A percentile compares a stretch with the other conserved stretches of the same genome.
These are phyloP conservation scores for Hymenopus coronatus DNA, from an alignment of 2,888 invertebrate species.

Conservation along the genomic window DNA sequence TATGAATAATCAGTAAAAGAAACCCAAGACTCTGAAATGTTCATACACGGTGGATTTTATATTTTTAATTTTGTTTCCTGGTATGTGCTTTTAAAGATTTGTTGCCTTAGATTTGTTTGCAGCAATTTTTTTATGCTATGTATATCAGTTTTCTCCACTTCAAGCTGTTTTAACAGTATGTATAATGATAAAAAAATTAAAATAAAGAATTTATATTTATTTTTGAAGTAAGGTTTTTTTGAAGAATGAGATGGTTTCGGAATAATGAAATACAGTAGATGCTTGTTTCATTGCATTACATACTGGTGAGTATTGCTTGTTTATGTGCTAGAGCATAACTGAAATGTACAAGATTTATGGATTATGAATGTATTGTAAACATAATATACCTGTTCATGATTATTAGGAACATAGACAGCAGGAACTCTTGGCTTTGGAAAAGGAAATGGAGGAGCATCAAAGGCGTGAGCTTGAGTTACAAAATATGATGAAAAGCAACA, in stretches of 20 bases:
- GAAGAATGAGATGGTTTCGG: background rate
- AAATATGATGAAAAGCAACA: conserved; percentile 59
- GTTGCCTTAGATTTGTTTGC: too few relatives aligned
- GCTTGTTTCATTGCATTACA: background rate
- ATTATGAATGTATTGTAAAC: background rate
- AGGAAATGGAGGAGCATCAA: conserved; percentile 60
- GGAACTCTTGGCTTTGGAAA: conserved; percentile 58
- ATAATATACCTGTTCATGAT: background rate
- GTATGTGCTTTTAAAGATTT: too few relatives aligned
- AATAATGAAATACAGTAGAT: background rate
- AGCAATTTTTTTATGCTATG: too few relatives aligned
- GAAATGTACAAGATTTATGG: conserved; percentile 7
- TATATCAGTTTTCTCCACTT: too few relatives aligned
- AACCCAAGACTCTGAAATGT: too few relatives aligned
- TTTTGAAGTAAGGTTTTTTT: too few relatives aligned
- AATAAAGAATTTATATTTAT: too few relatives aligned
- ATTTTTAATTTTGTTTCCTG: too few relatives aligned
- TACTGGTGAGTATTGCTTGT: conserved; percentile 22
- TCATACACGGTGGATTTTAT: too few relatives aligned
- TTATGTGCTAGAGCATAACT: conserved; percentile 25
- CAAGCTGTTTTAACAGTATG: too few relatives aligned
- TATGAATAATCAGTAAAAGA: too few relatives aligned
- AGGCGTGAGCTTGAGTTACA: conserved; percentile 65
- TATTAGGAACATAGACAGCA: conserved; percentile 54
- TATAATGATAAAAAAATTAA: too few relatives aligned